These are phyloP conservation scores for Danaus melanippus DNA, from an alignment of 1,140 invertebrate species.

Conservation along the genomic window DNA sequence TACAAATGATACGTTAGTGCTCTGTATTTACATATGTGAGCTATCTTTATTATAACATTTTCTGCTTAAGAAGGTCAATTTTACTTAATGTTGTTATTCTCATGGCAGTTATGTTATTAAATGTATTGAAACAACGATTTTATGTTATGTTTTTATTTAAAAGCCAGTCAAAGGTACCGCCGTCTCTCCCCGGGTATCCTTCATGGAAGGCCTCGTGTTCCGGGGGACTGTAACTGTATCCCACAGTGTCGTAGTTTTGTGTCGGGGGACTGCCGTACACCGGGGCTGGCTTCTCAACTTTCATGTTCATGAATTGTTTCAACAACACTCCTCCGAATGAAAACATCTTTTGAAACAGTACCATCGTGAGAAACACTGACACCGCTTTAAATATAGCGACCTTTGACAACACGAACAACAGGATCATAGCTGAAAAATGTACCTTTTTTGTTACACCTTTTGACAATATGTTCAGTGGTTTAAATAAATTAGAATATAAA, in stretches of 20 bases:
- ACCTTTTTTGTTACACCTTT: background rate
- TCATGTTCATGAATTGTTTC: conserved; percentile 44
- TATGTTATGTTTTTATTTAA: conserved; percentile 41
- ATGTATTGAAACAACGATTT: background rate
- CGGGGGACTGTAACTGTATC: conserved; percentile 53
- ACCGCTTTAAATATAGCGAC: conserved; percentile 54
- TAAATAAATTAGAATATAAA: too few species aligned
- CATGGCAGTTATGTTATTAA: too few species aligned
- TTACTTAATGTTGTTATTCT: too few species aligned
- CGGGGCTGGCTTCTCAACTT: conserved; percentile 25
- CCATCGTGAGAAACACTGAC: conserved; percentile 48
- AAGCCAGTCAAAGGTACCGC: conserved; percentile 44
- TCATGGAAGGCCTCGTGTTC: conserved; percentile 29
- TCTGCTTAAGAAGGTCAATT: too few species aligned
- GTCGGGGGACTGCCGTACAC: conserved; percentile 40
- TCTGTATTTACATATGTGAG: too few species aligned
- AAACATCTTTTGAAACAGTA: conserved; percentile 57
- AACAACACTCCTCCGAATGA: conserved; percentile 39
- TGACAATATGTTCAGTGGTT: too few species aligned
- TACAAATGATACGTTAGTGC: too few species aligned
- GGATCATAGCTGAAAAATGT: conserved; percentile 43
- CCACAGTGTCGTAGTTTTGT: conserved; percentile 51
- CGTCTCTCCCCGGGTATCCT: conserved; percentile 31
- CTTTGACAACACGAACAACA: conserved; percentile 49
- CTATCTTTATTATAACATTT: too few species aligned